A percentile compares a stretch with the other conserved stretches of the same genome.
These are phyloP conservation scores for Aphaenogaster floridana DNA, from an alignment of 1,140 invertebrate species.

Conservation along the genomic window DNA sequence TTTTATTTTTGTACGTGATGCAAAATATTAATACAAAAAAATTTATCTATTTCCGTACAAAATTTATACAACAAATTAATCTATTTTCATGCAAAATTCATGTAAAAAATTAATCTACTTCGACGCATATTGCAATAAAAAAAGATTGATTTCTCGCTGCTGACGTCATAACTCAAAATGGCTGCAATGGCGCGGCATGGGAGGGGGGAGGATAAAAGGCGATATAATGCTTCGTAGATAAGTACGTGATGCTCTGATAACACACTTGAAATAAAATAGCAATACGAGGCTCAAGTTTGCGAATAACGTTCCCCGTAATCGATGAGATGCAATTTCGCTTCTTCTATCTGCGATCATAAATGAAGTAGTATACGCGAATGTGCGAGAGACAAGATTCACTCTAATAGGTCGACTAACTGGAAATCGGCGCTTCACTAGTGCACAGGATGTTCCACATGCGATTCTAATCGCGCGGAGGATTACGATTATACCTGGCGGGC, in stretches of 20 bases:
- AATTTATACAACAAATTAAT: not conserved
- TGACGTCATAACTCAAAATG: not conserved
- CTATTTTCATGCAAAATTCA: not conserved
- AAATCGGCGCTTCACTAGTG: constrained; percentile 1
- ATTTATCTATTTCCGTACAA: not conserved
- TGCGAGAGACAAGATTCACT: constrained; percentile 20
- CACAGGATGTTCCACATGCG: constrained; percentile 34
- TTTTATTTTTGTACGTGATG: not conserved
- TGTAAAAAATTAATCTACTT: not conserved
- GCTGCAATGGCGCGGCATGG: not conserved
- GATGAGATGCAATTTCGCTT: not conserved
- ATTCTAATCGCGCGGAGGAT: constrained; percentile 24
- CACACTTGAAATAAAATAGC: not conserved
- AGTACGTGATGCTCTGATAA: not conserved
- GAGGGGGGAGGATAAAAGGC: not conserved
- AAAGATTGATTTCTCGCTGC: not conserved
- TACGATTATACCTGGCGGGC: constrained; percentile 47
- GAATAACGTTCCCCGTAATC: not conserved
- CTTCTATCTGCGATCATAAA: not conserved
- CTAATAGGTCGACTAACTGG: constrained; percentile 21
- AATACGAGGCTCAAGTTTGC: not conserved
- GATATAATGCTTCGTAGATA: not conserved
- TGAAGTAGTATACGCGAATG: not conserved
- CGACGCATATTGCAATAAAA: not conserved
- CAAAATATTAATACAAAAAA: not conserved